A percentile compares a stretch with the other conserved stretches of the same genome.
These are phyloP conservation scores for Helicoverpa zea DNA, from an alignment of 1,140 invertebrate species.

Conservation along the genomic window DNA sequence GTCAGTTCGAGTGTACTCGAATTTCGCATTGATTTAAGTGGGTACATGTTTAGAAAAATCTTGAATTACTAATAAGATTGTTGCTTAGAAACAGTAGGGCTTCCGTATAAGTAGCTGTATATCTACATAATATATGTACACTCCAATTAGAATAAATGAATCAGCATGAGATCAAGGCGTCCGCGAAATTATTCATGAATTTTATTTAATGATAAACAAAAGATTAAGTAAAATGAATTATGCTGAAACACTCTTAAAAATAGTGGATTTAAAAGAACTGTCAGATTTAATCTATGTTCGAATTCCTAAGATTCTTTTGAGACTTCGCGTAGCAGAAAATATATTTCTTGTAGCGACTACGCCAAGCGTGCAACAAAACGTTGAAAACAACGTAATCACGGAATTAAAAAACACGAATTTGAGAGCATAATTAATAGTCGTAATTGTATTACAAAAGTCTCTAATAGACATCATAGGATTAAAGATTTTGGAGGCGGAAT, in stretches of 20 bases:
- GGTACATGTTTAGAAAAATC: background rate
- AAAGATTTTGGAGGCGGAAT: slow-evolving; percentile 77
- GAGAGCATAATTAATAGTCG: slow-evolving; percentile 4
- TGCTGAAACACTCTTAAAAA: no score
- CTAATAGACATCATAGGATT: slow-evolving; percentile 65
- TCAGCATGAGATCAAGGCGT: background rate
- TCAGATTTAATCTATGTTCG: no score
- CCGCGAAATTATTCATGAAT: slow-evolving; percentile 5
- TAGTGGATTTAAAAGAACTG: no score
- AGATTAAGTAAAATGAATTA: no score
- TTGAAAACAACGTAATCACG: no score
- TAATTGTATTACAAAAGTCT: slow-evolving; percentile 21
- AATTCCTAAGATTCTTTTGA: no score
- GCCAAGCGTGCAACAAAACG: no score
- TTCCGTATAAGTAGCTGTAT: background rate
- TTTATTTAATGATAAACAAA: no score
- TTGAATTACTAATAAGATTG: slow-evolving; percentile 18
- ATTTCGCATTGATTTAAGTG: slow-evolving; percentile 10
- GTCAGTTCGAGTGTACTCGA: background rate
- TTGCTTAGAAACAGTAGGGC: slow-evolving; percentile 13
- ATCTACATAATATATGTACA: background rate
- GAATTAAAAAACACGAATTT: background rate
- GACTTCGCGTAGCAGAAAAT: no score
- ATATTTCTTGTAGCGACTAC: no score
- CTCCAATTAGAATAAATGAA: background rate